phyloP scores from a whole-genome alignment of 35 echinoderm and acorn worm genomes.

The Heliocidaris erythrogramma region DNA sequence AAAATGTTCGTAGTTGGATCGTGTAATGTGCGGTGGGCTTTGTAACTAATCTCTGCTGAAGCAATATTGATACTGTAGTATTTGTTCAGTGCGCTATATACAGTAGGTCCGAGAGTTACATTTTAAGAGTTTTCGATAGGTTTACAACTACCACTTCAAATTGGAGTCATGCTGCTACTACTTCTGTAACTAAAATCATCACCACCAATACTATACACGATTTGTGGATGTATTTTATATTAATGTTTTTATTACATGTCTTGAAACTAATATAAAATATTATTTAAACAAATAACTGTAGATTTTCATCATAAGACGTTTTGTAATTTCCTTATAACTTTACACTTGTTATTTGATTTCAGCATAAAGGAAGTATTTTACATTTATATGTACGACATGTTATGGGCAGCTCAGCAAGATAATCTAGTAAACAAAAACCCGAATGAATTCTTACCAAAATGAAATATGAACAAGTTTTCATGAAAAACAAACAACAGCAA shows the following conservation, averaged over 20 bases:
- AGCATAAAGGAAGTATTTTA: background rate
- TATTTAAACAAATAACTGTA: background rate
- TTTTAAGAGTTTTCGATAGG: no score
- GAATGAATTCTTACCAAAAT: no score
- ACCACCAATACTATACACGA: background rate
- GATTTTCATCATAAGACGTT: background rate
- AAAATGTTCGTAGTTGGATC: no score
- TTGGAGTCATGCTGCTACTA: no score
- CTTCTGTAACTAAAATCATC: no score
- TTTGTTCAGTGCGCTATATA: no score
- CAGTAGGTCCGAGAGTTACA: no score
- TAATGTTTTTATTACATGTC: background rate
- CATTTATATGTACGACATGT: background rate
- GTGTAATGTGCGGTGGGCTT: no score
- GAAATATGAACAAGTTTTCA: background rate
- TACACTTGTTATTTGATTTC: background rate
- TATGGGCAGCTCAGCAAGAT: background rate
- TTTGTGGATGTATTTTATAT: background rate
- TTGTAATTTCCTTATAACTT: background rate
- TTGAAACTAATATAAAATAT: conserved; percentile 9
- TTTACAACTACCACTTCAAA: no score
- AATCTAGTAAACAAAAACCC: background rate
- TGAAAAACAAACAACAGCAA: no score
- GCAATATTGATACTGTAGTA: no score
- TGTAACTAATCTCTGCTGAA: no score